Evolutionary conservation across 1,140 invertebrate genomes (phyloP), one percentile per base, ranked within the genome.

Genomic region (Drosophila busckii): DNA sequence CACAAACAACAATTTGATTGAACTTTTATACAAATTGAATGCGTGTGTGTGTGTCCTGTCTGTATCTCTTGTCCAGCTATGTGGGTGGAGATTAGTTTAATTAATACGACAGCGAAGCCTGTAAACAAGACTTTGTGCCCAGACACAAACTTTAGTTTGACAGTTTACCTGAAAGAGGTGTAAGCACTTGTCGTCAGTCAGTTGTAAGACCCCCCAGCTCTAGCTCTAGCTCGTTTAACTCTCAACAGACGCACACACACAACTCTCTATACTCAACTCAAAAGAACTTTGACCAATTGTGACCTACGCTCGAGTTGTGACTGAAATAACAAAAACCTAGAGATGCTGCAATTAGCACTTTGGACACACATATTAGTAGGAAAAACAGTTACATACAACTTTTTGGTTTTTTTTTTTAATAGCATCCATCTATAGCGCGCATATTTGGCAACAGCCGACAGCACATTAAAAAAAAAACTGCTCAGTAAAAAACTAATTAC

Each of bases 401-500:
- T 49, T n/a, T n/a, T n/a, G n/a, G n/a, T n/a, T n/a, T n/a, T n/a
- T n/a, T n/a, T n/a, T 69, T 65, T 65, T 69, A 70, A 75, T 54
- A 65, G 60, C 70, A 65, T 28, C 31, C 50, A 26, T 34, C 23
- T 40, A n/a, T n/a, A n/a, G n/a, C n/a, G n/a, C n/a, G n/a, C n/a
- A n/a, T n/a, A n/a, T n/a, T n/a, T n/a, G n/a, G n/a, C n/a, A n/a
- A n/a, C n/a, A n/a, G n/a, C n/a, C n/a, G n/a, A n/a, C n/a, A n/a
- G n/a, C n/a, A n/a, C n/a, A n/a, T n/a, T n/a, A n/a, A n/a, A n/a
- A n/a, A n/a, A n/a, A n/a, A n/a, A n/a, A n/a, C n/a, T n/a, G n/a
- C n/a, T n/a, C n/a, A n/a, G n/a, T n/a, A n/a, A 67, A 78, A 80
- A 78, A 73, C 73, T 71, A 80, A 78, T 78, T 78, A 78, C 73